Base-by-base conservation (phyloP, 2,888 invertebrate species). In the Vanessa cardui region DNA sequence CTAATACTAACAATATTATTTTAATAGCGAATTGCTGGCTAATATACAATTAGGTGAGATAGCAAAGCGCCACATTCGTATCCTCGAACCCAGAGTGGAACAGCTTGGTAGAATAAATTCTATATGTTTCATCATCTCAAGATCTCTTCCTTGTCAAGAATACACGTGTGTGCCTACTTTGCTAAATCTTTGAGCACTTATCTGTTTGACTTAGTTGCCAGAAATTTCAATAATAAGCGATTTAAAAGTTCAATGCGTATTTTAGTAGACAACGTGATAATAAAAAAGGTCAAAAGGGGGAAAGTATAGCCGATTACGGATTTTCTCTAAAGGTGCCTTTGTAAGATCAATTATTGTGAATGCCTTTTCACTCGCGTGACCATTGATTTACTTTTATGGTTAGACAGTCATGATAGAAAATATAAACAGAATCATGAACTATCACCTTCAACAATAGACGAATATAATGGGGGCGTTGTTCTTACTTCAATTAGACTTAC, bases 291-390 rank as follows among this genome's bases (percentile, higher is more conserved):
- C 60, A 46, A 70, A 67, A 82, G 12, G 83, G 86, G 82, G 87
- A 89, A 88, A 89, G 89, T 88, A 84, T 84, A 83, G 73, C 79
- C 85, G 26, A 85, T 84, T 84, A 85, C 82, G 81, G 76, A 80
- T 76, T 81, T 80, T 77, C 66, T 73, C 73, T 73, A 70, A 64
- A 66, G 69, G 67, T 73, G 74, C 66, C 69, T 69, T 70, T 60
- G 62, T 68, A 65, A 63, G 63, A 60, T 64, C 70, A 64, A 72
- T 74, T 73, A 72, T 73, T 70, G 54, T 66, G 21, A 68, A 68
- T 56, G 70, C 47, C 45, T 47, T 71, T 71, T 69, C 70, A 60
- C 69, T 73, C 70, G 70, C 73, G 75, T 72, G 74, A 75, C 52
- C 54, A 58, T 58, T 56, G 58, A 64, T 56, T 70, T 61, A 60